phyloP scores from a whole-genome alignment of 37 sponge, comb jelly and placozoan genomes.

The Mnemiopsis leidyi region DNA sequence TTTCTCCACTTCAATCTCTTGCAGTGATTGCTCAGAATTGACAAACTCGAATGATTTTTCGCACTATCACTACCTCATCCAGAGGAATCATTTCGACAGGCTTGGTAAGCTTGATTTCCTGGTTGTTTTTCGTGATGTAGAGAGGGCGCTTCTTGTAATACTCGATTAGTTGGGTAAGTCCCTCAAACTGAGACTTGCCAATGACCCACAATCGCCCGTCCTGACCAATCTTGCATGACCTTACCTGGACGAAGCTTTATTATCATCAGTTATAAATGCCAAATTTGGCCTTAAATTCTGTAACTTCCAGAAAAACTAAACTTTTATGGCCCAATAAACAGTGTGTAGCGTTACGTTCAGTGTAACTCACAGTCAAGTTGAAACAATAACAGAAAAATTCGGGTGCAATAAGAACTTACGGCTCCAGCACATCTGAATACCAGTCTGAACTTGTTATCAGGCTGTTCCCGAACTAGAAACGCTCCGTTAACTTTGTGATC shows the following conservation, averaged over 20 bases:
- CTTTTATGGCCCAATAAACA: no score
- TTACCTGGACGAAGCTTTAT: slow-evolving; percentile 8
- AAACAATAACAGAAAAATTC: no score
- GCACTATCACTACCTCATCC: not conserved
- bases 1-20: no score
- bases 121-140: slow-evolving; percentile 88
- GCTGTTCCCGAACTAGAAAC: slow-evolving; percentile 84
- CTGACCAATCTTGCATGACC: slow-evolving; percentile 20
- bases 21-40: no score
- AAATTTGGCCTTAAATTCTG: no score
- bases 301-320: no score
- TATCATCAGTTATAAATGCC: no score
- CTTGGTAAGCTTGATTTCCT: slow-evolving; percentile 47
- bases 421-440: slow-evolving; percentile 28
- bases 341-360: no score
- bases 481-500: slow-evolving; percentile 87
- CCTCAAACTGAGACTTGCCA: slow-evolving; percentile 93
- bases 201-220: slow-evolving; percentile 76
- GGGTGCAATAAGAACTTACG: no score
- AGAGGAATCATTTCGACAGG: slow-evolving; percentile 41
- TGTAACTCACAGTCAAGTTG: no score
- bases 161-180: slow-evolving; percentile 84
- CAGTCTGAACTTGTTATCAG: slow-evolving; percentile 61
- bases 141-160: slow-evolving; percentile 94
- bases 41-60: no score